A percentile compares a stretch with the other conserved stretches of the same genome.
Evolutionary conservation across 2,888 invertebrate genomes (phyloP).

Genomic region (Heliconius erato): DNA sequence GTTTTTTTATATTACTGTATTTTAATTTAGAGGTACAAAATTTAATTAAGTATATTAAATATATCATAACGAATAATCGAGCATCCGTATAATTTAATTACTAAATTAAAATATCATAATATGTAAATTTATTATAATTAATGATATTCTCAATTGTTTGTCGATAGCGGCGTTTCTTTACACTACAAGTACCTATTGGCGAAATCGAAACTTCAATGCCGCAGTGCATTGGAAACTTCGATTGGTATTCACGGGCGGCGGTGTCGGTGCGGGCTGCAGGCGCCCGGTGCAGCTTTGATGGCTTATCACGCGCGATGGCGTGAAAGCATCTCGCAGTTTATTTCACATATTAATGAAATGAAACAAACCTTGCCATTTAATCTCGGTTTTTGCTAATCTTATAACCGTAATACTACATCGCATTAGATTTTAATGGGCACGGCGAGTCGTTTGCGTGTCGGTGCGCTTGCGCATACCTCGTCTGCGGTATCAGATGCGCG

Average conservation of each 20-base stretch:
- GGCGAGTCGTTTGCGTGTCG: conserved; percentile 54
- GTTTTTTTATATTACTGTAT: background rate
- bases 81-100: conserved; percentile 2
- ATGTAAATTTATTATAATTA: conserved; percentile 26
- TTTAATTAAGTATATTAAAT: background rate
- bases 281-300: conserved; percentile 33
- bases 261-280: conserved; percentile 27
- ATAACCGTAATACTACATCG: conserved; percentile 25
- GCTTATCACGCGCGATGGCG: conserved; percentile 31
- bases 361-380: conserved; percentile 24
- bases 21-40: background rate
- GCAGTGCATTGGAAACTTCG: conserved; percentile 24
- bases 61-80: background rate
- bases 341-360: conserved; percentile 34
- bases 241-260: conserved; percentile 25
- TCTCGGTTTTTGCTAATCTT: conserved; percentile 28
- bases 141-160: conserved; percentile 16
- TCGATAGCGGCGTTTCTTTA: conserved; percentile 23
- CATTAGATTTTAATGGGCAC: conserved; percentile 34
- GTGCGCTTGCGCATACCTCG: conserved; percentile 59
- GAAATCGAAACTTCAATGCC: conserved; percentile 15
- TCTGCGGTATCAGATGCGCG: conserved; percentile 71
- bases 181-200: conserved; percentile 13
- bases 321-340: conserved; percentile 33
- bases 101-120: conserved; percentile 9